Percentiles rank a stretch among this genome's conserved stretches.
Conservation (phyloP, 2,888 invertebrate genomes). For the Buathra laborator region DNA sequence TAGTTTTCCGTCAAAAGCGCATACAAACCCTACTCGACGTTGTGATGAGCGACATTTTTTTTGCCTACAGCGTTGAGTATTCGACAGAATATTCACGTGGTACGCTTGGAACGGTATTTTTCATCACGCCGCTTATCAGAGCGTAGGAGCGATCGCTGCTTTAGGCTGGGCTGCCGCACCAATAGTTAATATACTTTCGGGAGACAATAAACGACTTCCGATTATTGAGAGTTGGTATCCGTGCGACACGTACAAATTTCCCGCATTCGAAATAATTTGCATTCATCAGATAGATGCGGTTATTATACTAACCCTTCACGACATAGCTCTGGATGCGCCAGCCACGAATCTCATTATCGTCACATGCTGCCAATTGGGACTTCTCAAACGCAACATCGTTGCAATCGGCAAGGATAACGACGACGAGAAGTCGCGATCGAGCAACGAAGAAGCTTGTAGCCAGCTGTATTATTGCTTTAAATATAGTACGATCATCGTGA, state of each 20-base stretch:
- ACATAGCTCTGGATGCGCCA: conserved; percentile 77
- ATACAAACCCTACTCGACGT: conserved; percentile 72
- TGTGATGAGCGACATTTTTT: conserved; percentile 69
- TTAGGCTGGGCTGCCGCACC: conserved; percentile 74
- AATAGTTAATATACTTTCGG: conserved; percentile 67
- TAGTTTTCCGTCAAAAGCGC: conserved; percentile 60
- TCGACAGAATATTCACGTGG: conserved; percentile 66
- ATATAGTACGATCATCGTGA: conserved; percentile 67
- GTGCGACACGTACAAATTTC: conserved; percentile 72
- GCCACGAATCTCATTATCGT: conserved; percentile 76
- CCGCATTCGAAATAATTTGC: conserved; percentile 76
- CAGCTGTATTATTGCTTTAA: conserved; percentile 68
- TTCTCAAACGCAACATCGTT: conserved; percentile 73
- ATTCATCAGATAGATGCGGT: conserved; percentile 72
- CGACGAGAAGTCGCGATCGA: too few species aligned
- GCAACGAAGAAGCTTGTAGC: conserved; percentile 29
- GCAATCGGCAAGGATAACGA: conserved; percentile 62
- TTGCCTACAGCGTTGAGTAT: conserved; percentile 61
- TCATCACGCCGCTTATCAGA: conserved; percentile 76
- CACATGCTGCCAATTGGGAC: conserved; percentile 77
- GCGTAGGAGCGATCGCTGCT: conserved; percentile 70
- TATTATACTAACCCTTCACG: conserved; percentile 73
- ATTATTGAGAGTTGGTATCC: conserved; percentile 78
- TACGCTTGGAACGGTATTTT: conserved; percentile 77
- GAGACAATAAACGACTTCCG: conserved; percentile 71